These are phyloP conservation scores for Pseudomyrmex pallidus DNA, from an alignment of 1,140 invertebrate species.

Conservation along the genomic window DNA sequence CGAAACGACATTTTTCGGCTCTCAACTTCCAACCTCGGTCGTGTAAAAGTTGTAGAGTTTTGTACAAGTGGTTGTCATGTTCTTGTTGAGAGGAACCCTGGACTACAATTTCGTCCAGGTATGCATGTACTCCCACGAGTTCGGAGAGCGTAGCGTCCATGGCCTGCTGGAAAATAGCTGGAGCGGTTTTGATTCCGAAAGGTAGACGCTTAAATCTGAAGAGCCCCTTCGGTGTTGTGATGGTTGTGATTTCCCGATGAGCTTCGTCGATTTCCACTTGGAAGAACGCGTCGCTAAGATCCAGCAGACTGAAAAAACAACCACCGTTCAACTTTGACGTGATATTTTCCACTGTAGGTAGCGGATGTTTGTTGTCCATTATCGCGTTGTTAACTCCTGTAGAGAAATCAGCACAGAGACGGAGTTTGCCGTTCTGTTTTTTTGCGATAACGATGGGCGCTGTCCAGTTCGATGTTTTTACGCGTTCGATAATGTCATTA, in stretches of 20 bases:
- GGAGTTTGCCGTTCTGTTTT: constrained; percentile 64
- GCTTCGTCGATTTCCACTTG: constrained; percentile 4
- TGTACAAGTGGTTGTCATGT: no score
- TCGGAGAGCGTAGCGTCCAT: no score
- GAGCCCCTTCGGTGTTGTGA: background rate
- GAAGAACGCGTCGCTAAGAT: background rate
- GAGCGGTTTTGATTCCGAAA: no score
- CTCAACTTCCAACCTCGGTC: no score
- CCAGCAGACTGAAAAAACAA: background rate
- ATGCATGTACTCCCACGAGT: no score
- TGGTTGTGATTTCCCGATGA: background rate
- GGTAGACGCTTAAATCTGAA: constrained; percentile 21
- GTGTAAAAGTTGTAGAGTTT: no score
- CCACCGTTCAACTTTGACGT: background rate
- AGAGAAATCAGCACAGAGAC: constrained; percentile 39
- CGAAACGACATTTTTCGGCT: no score
- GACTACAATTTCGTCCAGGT: no score
- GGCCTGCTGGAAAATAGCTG: no score
- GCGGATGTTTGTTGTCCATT: constrained; percentile 25
- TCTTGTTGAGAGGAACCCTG: no score
- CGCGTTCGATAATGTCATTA: constrained; percentile 6
- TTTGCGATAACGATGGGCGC: constrained; percentile 78
- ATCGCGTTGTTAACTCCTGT: constrained; percentile 31
- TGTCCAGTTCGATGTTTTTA: constrained; percentile 78
- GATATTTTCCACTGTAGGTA: constrained; percentile 29